Percentiles rank a stretch among this genome's conserved stretches.
phyloP scores from a whole-genome alignment of 2,113 vertebrate genomes.

The Hydrolagus affinis region DNA sequence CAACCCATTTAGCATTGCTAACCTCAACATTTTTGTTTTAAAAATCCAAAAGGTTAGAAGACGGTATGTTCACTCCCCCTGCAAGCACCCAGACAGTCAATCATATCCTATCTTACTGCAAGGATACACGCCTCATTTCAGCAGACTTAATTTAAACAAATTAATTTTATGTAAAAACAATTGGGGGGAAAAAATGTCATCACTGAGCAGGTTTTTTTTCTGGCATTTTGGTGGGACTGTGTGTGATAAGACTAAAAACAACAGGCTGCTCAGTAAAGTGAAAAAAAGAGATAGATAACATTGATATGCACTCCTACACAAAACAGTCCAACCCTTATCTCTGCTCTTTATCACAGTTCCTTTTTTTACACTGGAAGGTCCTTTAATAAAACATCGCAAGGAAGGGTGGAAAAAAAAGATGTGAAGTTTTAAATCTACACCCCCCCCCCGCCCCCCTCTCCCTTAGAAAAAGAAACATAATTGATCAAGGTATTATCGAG shows the following conservation, averaged over 20 bases:
- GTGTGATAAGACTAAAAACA: constrained; percentile 89
- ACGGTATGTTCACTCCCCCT: not conserved
- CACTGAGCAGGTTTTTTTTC: constrained; percentile 72
- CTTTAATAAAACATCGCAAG: constrained; percentile 48
- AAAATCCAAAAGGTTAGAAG: not conserved
- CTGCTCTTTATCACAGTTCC: constrained; percentile 82
- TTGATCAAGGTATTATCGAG: constrained; percentile 99
- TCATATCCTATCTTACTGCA: constrained; percentile 45
- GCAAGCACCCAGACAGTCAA: constrained; percentile 50
- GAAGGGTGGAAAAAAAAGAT: constrained; percentile 44
- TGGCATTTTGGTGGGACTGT: constrained; percentile 81
- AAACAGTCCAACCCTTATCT: constrained; percentile 81
- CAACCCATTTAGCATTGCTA: not conserved
- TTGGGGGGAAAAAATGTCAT: constrained; percentile 55
- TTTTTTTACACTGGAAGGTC: constrained; percentile 61
- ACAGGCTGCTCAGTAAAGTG: constrained; percentile 83
- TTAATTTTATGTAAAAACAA: constrained; percentile 32
- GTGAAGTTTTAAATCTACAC: constrained; percentile 40
- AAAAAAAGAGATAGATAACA: constrained; percentile 91
- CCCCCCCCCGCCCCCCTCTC: constrained; percentile 61
- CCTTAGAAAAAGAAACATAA: constrained; percentile 82
- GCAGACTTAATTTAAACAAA: constrained; percentile 42
- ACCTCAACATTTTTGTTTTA: not conserved
- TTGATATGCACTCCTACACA: constrained; percentile 92
- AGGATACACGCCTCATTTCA: constrained; percentile 31